Evolutionary conservation across 2,113 vertebrate species (phyloP).

Genomic region (Chitala chitala): DNA sequence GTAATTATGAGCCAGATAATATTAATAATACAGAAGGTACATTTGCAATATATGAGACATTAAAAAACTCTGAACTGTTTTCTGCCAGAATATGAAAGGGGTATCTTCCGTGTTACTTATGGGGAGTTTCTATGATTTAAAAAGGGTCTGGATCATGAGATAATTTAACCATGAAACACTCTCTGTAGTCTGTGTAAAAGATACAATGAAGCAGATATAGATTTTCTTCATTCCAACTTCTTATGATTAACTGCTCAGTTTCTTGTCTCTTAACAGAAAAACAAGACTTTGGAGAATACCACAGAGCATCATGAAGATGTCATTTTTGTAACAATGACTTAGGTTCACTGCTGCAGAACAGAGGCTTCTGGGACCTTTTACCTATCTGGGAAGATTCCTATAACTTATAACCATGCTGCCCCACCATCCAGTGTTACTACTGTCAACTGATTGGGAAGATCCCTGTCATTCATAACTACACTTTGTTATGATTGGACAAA

Average conservation of each 20-base stretch:
- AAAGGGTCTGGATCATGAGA: no score
- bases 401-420: background rate
- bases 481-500: no score
- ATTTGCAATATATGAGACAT: no score
- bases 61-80: no score
- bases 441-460: background rate
- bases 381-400: background rate
- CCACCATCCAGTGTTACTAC: background rate
- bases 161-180: no score
- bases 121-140: no score
- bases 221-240: background rate
- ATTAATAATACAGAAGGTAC: no score
- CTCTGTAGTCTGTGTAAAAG: no score
- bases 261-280: background rate
- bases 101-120: no score
- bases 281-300: background rate
- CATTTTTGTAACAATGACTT: background rate
- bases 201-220: background rate
- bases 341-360: background rate
- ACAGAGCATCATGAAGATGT: background rate
- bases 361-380: background rate
- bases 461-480: no score
- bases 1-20: no score
- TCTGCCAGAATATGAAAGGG: no score
- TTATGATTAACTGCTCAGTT: conserved; percentile 14